A percentile compares a stretch with the other conserved stretches of the same genome.
These are phyloP conservation scores for Atlantisia rogersi DNA, from an alignment of 2,113 vertebrate genomes.

Conservation along the genomic window DNA sequence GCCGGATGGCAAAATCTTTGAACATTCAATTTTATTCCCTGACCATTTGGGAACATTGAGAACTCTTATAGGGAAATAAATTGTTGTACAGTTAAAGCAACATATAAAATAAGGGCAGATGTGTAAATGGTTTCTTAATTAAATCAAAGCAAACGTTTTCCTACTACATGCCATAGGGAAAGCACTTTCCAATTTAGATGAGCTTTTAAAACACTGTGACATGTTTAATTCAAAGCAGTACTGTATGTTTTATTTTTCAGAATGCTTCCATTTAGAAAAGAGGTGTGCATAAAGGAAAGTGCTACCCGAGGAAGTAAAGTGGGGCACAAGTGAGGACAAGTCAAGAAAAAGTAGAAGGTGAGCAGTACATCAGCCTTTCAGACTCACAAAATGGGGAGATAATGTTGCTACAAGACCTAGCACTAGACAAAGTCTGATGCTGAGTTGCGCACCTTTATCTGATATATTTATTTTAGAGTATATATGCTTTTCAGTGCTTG, in stretches of 20 bases:
- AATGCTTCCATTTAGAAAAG: background rate
- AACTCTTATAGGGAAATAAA: conserved; percentile 43
- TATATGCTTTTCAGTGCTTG: background rate
- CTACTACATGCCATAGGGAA: background rate
- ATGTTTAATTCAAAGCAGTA: conserved; percentile 19
- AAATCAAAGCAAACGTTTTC: conserved; percentile 71
- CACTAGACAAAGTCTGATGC: background rate
- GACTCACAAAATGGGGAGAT: background rate
- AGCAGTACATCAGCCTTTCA: background rate
- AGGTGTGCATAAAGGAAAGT: background rate
- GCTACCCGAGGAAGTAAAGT: background rate
- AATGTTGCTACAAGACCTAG: background rate
- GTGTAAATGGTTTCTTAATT: conserved; percentile 72
- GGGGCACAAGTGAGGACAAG: background rate
- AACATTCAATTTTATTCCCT: conserved; percentile 63
- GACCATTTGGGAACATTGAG: conserved; percentile 69
- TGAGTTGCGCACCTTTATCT: background rate
- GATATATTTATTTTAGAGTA: background rate
- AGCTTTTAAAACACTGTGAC: conserved; percentile 39
- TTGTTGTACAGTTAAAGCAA: conserved; percentile 44
- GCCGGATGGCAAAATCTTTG: conserved; percentile 73
- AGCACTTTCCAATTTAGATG: background rate
- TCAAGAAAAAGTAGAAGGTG: background rate
- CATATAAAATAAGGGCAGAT: conserved; percentile 63
- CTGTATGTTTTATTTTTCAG: background rate